Evolutionary conservation across 2,888 invertebrate species (phyloP).

Genomic region (Mactromeris polynyma): DNA sequence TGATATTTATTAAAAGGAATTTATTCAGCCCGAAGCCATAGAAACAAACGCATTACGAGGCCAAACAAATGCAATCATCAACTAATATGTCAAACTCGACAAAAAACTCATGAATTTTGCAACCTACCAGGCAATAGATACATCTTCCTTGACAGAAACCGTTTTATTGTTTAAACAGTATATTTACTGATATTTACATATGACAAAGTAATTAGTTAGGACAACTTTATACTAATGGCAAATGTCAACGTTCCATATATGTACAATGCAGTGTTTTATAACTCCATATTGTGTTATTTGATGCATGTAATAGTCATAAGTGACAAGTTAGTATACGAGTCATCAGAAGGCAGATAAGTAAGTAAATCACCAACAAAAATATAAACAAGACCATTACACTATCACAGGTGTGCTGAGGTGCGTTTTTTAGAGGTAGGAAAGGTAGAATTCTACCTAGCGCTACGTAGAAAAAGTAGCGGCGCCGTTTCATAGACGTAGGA

Average conservation of each 20-base stretch:
- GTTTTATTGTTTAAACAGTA: slow-evolving; percentile 27
- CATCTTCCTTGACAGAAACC: slow-evolving; percentile 29
- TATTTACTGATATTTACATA: slow-evolving; percentile 34
- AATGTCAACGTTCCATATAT: slow-evolving; percentile 28
- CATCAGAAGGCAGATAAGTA: not conserved
- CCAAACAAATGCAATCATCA: slow-evolving; percentile 1
- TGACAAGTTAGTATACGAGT: not conserved
- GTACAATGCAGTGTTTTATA: not conserved
- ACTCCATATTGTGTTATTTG: not conserved
- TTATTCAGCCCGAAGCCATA: slow-evolving; percentile 2
- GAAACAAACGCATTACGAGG: not conserved
- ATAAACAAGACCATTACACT: not conserved
- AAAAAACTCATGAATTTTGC: slow-evolving; percentile 37
- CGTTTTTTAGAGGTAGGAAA: no score
- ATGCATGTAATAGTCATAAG: slow-evolving; percentile 18
- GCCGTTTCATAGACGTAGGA: no score
- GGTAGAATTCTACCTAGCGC: no score
- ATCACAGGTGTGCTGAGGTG: not conserved
- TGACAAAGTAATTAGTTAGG: slow-evolving; percentile 34
- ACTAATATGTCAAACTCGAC: slow-evolving; percentile 11
- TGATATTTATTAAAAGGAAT: not conserved
- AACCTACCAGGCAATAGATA: slow-evolving; percentile 16
- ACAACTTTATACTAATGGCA: slow-evolving; percentile 29
- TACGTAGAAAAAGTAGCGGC: no score
- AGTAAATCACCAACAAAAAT: not conserved